Percentiles rank a stretch among this genome's conserved stretches.
Conservation (phyloP, 2,113 vertebrate species). For the Elephas maximus region DNA sequence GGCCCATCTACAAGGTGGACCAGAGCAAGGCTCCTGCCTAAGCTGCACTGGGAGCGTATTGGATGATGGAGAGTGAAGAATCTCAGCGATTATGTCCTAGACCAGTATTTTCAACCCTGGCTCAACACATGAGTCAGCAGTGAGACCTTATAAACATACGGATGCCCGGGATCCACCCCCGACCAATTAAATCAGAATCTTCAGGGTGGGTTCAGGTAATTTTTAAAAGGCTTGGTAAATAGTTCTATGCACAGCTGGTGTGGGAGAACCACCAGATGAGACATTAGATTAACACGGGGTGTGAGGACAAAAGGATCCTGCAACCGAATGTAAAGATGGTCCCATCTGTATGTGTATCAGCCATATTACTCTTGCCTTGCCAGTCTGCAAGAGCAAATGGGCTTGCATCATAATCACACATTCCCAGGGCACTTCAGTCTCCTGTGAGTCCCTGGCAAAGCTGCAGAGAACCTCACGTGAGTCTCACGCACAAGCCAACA, state of each 20-base stretch:
- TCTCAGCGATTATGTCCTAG: background rate
- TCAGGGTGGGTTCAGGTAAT: background rate
- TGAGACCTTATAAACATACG: background rate
- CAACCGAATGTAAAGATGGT: background rate
- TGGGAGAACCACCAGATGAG: background rate
- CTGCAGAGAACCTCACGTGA: background rate
- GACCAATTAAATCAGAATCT: background rate
- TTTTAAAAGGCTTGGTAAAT: background rate
- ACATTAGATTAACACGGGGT: background rate
- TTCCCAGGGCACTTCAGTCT: background rate
- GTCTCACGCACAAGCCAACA: background rate
- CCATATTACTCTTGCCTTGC: background rate
- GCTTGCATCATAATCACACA: background rate
- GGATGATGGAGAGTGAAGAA: background rate
- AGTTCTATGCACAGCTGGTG: background rate
- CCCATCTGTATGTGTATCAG: background rate
- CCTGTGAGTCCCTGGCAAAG: background rate
- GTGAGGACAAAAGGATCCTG: background rate
- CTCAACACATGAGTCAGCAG: background rate
- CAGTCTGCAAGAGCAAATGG: background rate
- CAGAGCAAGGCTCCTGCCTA: background rate
- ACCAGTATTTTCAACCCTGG: background rate
- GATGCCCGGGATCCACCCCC: background rate
- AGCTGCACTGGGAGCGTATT: fast-evolving
- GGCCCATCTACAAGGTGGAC: fast-evolving